These are phyloP conservation scores for Prunella fulvescens DNA, from an alignment of 2,113 vertebrate genomes.

Conservation along the genomic window DNA sequence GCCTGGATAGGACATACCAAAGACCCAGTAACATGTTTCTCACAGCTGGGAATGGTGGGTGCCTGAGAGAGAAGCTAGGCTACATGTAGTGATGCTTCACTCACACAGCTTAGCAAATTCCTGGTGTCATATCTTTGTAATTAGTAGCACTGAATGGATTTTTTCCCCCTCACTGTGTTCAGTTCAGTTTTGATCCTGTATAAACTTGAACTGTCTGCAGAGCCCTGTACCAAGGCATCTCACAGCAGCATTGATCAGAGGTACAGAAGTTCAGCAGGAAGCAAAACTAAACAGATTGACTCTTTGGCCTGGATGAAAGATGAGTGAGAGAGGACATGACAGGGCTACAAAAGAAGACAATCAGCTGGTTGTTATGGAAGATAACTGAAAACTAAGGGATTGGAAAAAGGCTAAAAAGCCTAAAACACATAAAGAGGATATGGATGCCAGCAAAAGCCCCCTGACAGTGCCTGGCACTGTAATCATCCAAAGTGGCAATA, in stretches of 20 bases:
- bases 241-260: background rate
- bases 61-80: background rate
- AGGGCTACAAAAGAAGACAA: background rate
- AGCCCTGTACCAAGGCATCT: background rate
- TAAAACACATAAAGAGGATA: background rate
- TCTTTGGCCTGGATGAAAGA: background rate
- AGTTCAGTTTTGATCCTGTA: background rate
- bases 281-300: background rate
- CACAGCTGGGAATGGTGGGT: background rate
- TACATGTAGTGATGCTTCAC: background rate
- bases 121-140: background rate
- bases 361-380: background rate
- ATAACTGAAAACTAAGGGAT: background rate
- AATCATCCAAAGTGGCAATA: background rate
- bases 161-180: background rate
- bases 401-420: background rate
- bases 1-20: background rate
- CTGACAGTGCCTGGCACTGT: background rate
- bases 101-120: background rate
- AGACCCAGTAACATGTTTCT: background rate
- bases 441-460: background rate
- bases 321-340: too few species aligned
- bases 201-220: background rate
- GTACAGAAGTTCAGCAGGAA: background rate
- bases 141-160: background rate